Conservation (phyloP, 2,888 invertebrate genomes). For the Cerastis leucographa region DNA sequence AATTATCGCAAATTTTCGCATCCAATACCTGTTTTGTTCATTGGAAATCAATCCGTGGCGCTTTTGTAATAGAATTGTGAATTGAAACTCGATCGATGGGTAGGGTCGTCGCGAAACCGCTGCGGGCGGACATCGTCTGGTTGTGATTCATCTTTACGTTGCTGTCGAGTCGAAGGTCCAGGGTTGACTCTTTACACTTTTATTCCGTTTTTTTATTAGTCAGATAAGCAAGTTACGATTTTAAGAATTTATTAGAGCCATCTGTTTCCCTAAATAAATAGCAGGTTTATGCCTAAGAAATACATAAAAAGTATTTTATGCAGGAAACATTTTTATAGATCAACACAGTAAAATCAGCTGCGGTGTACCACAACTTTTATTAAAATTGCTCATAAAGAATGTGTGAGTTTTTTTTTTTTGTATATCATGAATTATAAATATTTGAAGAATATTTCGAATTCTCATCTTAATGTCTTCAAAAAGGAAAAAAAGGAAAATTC, state of each 20-base stretch:
- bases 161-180: slow-evolving; percentile 55
- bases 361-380: not conserved
- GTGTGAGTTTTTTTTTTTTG: slow-evolving; percentile 4
- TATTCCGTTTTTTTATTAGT: slow-evolving; percentile 62
- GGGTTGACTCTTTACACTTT: slow-evolving; percentile 62
- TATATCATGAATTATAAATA: too few species aligned
- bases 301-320: slow-evolving; percentile 56
- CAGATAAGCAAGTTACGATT: slow-evolving; percentile 61
- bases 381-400: not conserved
- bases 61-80: slow-evolving; percentile 78
- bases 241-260: slow-evolving; percentile 51
- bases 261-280: slow-evolving; percentile 53
- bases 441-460: too few species aligned
- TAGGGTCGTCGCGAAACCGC: slow-evolving; percentile 64
- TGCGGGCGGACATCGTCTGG: slow-evolving; percentile 70
- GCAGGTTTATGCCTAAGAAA: slow-evolving; percentile 46
- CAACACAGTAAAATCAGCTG: slow-evolving; percentile 19
- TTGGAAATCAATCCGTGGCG: slow-evolving; percentile 69
- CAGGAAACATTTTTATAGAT: slow-evolving; percentile 45
- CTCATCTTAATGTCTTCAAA: not conserved
- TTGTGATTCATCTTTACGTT: slow-evolving; percentile 75
- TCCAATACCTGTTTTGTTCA: slow-evolving; percentile 69
- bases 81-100: slow-evolving; percentile 78
- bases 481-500: not conserved
- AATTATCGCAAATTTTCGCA: slow-evolving; percentile 74